phyloP scores from a whole-genome alignment of 2,113 vertebrate species.

The Sprattus sprattus region DNA sequence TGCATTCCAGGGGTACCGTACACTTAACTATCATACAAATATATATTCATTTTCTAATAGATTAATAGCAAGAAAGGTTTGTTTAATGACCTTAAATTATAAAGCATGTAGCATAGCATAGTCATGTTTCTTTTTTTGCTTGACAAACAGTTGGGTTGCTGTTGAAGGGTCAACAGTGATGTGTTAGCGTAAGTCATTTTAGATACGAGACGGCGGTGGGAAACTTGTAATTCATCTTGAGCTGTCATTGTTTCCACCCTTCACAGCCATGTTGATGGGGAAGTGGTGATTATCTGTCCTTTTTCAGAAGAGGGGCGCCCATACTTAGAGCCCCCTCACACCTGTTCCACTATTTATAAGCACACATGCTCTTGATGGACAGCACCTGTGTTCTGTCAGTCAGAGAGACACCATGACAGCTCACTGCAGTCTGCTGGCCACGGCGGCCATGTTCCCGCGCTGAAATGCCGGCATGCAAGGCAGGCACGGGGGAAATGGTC shows the following conservation, averaged over 20 bases:
- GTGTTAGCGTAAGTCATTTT: not conserved
- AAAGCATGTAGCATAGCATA: not conserved
- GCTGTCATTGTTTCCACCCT: conserved; percentile 13
- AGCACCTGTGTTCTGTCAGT: conserved; percentile 61
- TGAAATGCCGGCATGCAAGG: not conserved
- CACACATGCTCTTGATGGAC: conserved; percentile 44
- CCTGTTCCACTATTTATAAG: conserved; percentile 49
- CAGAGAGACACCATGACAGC: conserved; percentile 37
- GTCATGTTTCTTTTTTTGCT: not conserved
- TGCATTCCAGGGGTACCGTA: too few species aligned
- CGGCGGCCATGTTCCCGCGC: not conserved
- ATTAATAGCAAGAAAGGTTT: too few species aligned
- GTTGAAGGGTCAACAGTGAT: not conserved
- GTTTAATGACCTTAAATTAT: not conserved
- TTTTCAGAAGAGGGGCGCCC: conserved; percentile 20
- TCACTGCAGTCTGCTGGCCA: not conserved
- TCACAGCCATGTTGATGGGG: not conserved
- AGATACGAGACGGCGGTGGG: not conserved
- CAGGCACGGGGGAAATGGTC: not conserved
- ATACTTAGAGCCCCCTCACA: conserved; percentile 40
- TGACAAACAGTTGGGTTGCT: not conserved
- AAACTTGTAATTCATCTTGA: conserved; percentile 9
- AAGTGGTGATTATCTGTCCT: conserved; percentile 28
- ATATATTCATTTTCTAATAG: too few species aligned
- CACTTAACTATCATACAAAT: too few species aligned